Conservation (phyloP, 2,113 vertebrate species). For the Eurypyga helias region DNA sequence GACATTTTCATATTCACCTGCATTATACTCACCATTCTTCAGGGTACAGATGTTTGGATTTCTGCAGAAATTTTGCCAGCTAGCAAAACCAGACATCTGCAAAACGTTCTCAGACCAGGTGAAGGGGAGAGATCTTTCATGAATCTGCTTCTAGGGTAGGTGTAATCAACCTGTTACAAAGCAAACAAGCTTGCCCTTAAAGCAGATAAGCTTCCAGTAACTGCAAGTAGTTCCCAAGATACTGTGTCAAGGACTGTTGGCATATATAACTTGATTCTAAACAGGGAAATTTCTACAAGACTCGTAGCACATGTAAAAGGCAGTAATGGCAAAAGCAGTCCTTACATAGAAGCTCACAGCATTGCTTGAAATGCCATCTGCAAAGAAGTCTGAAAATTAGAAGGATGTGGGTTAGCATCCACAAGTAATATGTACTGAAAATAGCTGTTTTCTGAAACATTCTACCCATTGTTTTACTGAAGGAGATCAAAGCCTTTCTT, state of each 20-base stretch:
- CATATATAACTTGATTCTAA: background rate
- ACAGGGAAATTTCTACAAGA: background rate
- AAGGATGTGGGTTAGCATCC: background rate
- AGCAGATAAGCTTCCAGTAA: background rate
- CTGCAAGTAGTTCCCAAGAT: background rate
- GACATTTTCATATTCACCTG: background rate
- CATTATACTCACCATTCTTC: background rate
- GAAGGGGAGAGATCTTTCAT: background rate
- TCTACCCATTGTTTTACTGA: background rate
- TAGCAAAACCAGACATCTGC: background rate
- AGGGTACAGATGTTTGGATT: background rate
- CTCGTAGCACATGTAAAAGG: background rate
- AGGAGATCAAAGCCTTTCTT: background rate
- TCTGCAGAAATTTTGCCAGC: background rate
- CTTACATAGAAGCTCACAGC: background rate
- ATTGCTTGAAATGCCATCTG: constrained; percentile 10
- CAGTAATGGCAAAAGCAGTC: background rate
- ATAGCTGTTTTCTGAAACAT: background rate
- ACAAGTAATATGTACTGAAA: background rate
- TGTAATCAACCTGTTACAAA: background rate
- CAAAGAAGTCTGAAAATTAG: background rate
- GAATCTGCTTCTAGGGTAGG: background rate
- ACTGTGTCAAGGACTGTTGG: background rate
- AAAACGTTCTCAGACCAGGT: background rate
- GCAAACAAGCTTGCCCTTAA: background rate